These are phyloP conservation scores for Lasiommata megera DNA, from an alignment of 2,888 invertebrate genomes.

Conservation along the genomic window DNA sequence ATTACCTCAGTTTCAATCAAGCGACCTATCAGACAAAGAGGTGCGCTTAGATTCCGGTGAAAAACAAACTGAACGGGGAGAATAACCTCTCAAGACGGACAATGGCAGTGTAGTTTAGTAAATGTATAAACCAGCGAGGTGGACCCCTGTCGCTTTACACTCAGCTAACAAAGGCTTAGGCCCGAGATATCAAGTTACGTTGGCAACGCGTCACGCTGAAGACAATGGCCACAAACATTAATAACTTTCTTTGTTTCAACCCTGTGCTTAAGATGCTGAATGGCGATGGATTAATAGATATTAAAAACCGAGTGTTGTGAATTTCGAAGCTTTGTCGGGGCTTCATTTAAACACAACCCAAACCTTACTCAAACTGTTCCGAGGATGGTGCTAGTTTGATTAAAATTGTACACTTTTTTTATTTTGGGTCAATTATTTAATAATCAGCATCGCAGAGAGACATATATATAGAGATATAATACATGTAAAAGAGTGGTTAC, in stretches of 20 bases:
- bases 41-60: slow-evolving; percentile 36
- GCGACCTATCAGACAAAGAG: slow-evolving; percentile 34
- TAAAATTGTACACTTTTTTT: neutral
- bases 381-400: neutral
- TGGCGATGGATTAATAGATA: slow-evolving; percentile 41
- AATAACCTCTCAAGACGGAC: slow-evolving; percentile 55
- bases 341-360: neutral
- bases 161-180: slow-evolving; percentile 30
- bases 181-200: slow-evolving; percentile 38
- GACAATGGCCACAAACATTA: slow-evolving; percentile 74
- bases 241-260: slow-evolving; percentile 75
- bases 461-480: no score
- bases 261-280: slow-evolving; percentile 35
- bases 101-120: slow-evolving; percentile 66
- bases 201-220: slow-evolving; percentile 58
- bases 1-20: slow-evolving; percentile 35
- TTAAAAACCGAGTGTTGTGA: slow-evolving; percentile 34
- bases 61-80: slow-evolving; percentile 41
- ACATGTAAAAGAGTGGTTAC: no score
- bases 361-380: neutral
- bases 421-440: no score
- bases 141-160: slow-evolving; percentile 42
- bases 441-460: no score
- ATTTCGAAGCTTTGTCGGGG: slow-evolving; percentile 9
- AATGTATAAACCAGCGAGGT: slow-evolving; percentile 47